Evolutionary conservation across 64 coral and sea anemone species (phyloP).

Genomic region (Porites australiensis): DNA sequence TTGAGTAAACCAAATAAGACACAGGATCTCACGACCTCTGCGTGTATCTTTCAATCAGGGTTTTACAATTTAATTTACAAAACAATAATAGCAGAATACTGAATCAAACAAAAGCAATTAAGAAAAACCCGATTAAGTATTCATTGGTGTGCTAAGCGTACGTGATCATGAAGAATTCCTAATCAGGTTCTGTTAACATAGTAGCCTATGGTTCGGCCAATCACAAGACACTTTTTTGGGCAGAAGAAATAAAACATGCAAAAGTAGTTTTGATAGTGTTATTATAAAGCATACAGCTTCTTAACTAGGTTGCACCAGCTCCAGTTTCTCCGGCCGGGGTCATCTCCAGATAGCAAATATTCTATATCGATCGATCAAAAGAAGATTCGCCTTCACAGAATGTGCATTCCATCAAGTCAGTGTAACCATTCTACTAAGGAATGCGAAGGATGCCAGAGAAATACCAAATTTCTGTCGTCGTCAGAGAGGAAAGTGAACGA

Average conservation of each 20-base stretch:
- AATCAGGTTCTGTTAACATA: conserved; percentile 21
- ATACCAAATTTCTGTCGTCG: not conserved
- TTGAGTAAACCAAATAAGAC: not conserved
- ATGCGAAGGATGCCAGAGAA: not conserved
- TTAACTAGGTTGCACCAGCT: not conserved
- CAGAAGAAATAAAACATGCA: not conserved
- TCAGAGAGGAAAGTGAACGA: not conserved
- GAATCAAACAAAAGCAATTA: conserved; percentile 34
- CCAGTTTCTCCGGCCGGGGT: too few relatives aligned
- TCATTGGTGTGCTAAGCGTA: not conserved
- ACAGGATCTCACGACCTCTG: not conserved
- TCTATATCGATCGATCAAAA: not conserved
- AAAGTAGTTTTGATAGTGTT: not conserved
- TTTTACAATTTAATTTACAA: conserved; percentile 18
- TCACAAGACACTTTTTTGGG: not conserved
- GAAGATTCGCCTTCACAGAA: not conserved
- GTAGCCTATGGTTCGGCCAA: not conserved
- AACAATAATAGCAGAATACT: conserved; percentile 10
- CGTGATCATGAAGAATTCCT: conserved; percentile 41
- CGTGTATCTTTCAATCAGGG: not conserved
- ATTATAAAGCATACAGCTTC: not conserved
- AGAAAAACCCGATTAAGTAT: conserved; percentile 27
- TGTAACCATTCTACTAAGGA: not conserved
- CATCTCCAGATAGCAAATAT: not conserved
- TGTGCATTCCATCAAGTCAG: conserved; percentile 12